phyloP scores from a whole-genome alignment of 2,888 invertebrate species.

The Trachelus troglodyta region DNA sequence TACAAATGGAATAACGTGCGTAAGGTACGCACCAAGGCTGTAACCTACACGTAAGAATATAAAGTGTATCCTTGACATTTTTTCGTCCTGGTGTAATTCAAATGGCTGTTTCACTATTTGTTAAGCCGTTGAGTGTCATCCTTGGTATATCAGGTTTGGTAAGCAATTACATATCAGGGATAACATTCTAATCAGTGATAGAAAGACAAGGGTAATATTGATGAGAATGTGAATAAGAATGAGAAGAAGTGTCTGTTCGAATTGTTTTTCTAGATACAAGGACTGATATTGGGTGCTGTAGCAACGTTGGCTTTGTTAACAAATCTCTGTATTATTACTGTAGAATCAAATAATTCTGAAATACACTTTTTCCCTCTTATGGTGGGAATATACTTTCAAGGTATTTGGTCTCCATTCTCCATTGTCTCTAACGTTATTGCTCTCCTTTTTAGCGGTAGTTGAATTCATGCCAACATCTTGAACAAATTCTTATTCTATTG shows the following conservation, averaged over 20 bases:
- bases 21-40: neutral
- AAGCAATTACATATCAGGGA: slow-evolving; percentile 5
- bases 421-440: neutral
- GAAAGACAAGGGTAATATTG: neutral
- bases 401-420: slow-evolving; percentile 3
- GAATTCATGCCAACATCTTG: neutral
- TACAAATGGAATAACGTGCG: neutral
- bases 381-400: slow-evolving; percentile 19
- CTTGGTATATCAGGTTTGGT: slow-evolving; percentile 17
- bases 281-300: slow-evolving; percentile 3
- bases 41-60: neutral
- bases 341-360: slow-evolving; percentile 3
- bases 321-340: slow-evolving; percentile 12
- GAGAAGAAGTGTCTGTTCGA: neutral
- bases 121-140: slow-evolving; percentile 11
- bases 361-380: slow-evolving; percentile 5
- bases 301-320: slow-evolving; percentile 10
- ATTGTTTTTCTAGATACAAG: slow-evolving; percentile 13
- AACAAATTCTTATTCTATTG: neutral
- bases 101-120: slow-evolving; percentile 17
- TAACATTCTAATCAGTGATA: neutral
- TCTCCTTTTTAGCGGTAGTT: neutral
- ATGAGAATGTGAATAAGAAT: neutral
- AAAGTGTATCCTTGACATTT: neutral
- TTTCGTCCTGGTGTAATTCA: neutral